Evolutionary conservation across 1,140 invertebrate genomes (phyloP).

Genomic region (Patella vulgata): DNA sequence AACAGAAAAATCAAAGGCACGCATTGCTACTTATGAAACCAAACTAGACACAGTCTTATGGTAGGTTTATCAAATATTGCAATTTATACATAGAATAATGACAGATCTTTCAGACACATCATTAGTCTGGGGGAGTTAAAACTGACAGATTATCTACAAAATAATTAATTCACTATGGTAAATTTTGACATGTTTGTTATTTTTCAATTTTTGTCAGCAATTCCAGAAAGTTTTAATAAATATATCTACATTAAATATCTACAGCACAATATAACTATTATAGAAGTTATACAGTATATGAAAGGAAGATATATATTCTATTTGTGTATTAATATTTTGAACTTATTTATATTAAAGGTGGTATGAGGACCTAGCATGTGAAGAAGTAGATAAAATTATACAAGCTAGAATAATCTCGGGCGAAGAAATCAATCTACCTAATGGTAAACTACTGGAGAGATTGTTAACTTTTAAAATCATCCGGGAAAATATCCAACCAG

Average conservation of each 20-base stretch:
- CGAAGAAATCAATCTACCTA: conserved; percentile 54
- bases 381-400: conserved; percentile 51
- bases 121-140: background rate
- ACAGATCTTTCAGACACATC: background rate
- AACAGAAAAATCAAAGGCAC: conserved; percentile 44
- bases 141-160: background rate
- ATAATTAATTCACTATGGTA: background rate
- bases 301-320: too few relatives aligned
- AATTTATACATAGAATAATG: background rate
- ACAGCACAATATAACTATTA: too few relatives aligned
- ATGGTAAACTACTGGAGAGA: conserved; percentile 63
- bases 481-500: conserved; percentile 22
- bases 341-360: too few relatives aligned
- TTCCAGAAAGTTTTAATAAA: too few relatives aligned
- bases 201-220: too few relatives aligned
- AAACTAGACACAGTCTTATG: conserved; percentile 59
- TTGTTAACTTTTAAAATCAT: conserved; percentile 49
- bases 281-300: too few relatives aligned
- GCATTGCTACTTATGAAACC: conserved; percentile 41
- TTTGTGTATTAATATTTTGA: too few relatives aligned
- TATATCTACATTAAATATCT: too few relatives aligned
- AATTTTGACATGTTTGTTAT: background rate
- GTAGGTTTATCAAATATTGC: too few relatives aligned
- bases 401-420: conserved; percentile 36
- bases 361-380: conserved; percentile 62